A percentile compares a stretch with the other conserved stretches of the same genome.
Evolutionary conservation across 2,113 vertebrate genomes (phyloP).

Genomic region (Coturnix japonica): DNA sequence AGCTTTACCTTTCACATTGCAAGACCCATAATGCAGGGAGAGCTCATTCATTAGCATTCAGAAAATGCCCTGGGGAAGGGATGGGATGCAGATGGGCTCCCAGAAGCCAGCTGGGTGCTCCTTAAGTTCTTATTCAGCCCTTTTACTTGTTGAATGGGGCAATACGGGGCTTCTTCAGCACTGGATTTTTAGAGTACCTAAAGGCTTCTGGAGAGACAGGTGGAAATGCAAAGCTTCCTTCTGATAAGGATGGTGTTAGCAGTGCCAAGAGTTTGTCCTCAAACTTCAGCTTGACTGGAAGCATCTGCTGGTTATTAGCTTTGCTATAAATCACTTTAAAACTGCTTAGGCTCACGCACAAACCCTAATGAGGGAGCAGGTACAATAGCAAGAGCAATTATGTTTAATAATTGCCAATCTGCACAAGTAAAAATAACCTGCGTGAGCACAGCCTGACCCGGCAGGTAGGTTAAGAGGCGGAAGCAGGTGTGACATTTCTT

Average conservation of each 20-base stretch:
- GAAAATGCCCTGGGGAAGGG: neutral
- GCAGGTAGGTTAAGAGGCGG: neutral
- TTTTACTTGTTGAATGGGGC: neutral
- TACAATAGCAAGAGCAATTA: neutral
- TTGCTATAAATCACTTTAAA: neutral
- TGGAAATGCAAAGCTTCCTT: neutral
- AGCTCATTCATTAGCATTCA: neutral
- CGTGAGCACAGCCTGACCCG: neutral
- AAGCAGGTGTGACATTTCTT: neutral
- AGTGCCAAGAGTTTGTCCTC: neutral
- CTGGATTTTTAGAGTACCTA: neutral
- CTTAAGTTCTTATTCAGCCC: accelerated
- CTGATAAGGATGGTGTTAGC: neutral
- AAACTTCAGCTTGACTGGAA: neutral
- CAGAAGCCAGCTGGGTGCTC: neutral
- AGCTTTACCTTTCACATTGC: neutral
- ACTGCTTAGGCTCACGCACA: neutral
- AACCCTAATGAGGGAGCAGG: neutral
- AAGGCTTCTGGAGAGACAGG: neutral
- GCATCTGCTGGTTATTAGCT: neutral
- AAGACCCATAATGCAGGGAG: accelerated
- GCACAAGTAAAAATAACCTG: neutral
- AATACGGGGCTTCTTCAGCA: neutral
- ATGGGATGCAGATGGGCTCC: neutral
- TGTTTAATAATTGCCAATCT: constrained; percentile 6